phyloP scores from a whole-genome alignment of 1,140 invertebrate species.

The Ceratina australensis region DNA sequence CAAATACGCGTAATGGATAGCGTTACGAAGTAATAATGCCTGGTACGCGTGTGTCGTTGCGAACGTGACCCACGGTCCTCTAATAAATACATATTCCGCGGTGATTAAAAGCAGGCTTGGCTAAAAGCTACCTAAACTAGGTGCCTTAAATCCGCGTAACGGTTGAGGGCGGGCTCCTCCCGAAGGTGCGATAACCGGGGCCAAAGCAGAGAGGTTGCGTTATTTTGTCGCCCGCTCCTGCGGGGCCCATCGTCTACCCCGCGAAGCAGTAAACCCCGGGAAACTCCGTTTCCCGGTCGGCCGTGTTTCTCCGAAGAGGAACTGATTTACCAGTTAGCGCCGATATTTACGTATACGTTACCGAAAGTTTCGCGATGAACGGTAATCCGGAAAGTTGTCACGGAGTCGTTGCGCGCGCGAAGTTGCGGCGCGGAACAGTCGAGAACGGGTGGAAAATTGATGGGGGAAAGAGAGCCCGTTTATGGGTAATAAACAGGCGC shows the following conservation, averaged over 20 bases:
- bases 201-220: background rate
- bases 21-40: too few species aligned
- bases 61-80: background rate
- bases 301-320: background rate
- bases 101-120: constrained; percentile 17
- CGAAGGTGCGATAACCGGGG: constrained; percentile 6
- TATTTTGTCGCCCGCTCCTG: constrained; percentile 4
- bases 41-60: too few species aligned
- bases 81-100: constrained; percentile 16
- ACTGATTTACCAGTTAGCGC: background rate
- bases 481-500: too few species aligned
- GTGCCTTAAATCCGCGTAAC: constrained; percentile 3
- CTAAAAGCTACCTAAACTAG: constrained; percentile 18
- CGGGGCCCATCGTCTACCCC: background rate
- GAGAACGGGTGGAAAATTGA: too few species aligned
- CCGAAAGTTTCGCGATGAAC: background rate
- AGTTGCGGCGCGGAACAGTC: too few species aligned
- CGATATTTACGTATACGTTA: background rate
- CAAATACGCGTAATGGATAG: too few species aligned
- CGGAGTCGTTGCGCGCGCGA: too few species aligned
- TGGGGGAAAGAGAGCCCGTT: too few species aligned
- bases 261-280: background rate
- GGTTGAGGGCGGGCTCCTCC: background rate
- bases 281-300: background rate
- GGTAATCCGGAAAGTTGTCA: background rate